Conservation (phyloP, 92 coral and sea anemone genomes). For the Diadumene lineata region DNA sequence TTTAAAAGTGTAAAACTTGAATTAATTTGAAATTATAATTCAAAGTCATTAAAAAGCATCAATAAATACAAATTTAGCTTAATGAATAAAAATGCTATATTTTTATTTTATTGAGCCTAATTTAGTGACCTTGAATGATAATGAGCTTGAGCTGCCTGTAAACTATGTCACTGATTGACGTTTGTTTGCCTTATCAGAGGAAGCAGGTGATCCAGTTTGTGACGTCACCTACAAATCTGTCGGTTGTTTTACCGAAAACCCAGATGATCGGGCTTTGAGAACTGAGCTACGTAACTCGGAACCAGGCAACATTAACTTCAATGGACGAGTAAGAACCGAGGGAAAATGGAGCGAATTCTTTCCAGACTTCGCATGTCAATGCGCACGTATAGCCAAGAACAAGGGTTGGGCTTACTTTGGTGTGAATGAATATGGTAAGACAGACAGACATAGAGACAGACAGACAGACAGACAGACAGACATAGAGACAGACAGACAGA, state of each 20-base stretch:
- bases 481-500: too few relatives aligned
- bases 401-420: conserved; percentile 41
- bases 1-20: too few relatives aligned
- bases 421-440: conserved; percentile 47
- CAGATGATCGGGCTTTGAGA: conserved; percentile 18
- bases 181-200: conserved; percentile 6
- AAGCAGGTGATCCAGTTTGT: conserved; percentile 21
- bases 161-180: too few relatives aligned
- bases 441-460: too few relatives aligned
- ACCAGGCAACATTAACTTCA: conserved; percentile 23
- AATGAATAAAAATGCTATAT: too few relatives aligned
- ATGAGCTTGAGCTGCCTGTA: too few relatives aligned
- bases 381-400: conserved; percentile 45
- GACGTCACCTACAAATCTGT: conserved; percentile 40
- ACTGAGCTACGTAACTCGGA: conserved; percentile 35
- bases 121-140: too few relatives aligned
- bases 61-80: too few relatives aligned
- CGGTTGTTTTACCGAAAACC: conserved; percentile 49
- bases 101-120: too few relatives aligned
- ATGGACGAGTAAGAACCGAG: conserved; percentile 13
- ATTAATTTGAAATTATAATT: too few relatives aligned
- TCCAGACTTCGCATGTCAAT: conserved; percentile 52
- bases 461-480: too few relatives aligned
- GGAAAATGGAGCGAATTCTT: conserved; percentile 24
- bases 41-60: too few relatives aligned